phyloP scores from a whole-genome alignment of 2,797 vertebrate species.

The Corythornis leucogaster region DNA sequence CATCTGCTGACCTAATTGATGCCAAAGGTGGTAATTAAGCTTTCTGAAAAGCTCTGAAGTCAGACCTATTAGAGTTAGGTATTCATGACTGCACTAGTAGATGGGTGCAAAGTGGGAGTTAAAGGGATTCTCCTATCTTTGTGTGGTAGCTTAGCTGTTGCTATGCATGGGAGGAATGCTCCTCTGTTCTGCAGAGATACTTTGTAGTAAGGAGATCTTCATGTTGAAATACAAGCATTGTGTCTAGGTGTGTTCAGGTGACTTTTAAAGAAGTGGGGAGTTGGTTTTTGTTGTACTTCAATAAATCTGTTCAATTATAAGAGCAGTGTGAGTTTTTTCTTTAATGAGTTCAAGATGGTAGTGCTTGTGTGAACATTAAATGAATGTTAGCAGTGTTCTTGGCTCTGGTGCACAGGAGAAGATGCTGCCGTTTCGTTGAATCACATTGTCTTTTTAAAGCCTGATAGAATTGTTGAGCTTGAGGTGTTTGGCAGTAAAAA shows the following conservation, averaged over 20 bases:
- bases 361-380: not conserved
- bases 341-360: not conserved
- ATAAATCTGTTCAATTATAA: accelerated
- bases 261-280: accelerated
- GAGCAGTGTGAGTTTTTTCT: not conserved
- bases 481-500: not conserved
- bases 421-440: not conserved
- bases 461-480: not conserved
- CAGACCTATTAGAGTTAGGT: not conserved
- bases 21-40: not conserved
- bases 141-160: not conserved
- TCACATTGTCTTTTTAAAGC: not conserved
- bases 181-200: not conserved
- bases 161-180: not conserved
- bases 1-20: conserved; percentile 11
- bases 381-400: not conserved
- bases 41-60: not conserved
- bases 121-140: not conserved
- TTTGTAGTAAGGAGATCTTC: not conserved
- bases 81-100: not conserved
- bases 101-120: conserved; percentile 26
- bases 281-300: not conserved
- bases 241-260: not conserved
- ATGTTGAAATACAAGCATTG: not conserved
- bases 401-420: not conserved